phyloP scores from a whole-genome alignment of 2,888 invertebrate species.

The Lepidochitona cinerea region DNA sequence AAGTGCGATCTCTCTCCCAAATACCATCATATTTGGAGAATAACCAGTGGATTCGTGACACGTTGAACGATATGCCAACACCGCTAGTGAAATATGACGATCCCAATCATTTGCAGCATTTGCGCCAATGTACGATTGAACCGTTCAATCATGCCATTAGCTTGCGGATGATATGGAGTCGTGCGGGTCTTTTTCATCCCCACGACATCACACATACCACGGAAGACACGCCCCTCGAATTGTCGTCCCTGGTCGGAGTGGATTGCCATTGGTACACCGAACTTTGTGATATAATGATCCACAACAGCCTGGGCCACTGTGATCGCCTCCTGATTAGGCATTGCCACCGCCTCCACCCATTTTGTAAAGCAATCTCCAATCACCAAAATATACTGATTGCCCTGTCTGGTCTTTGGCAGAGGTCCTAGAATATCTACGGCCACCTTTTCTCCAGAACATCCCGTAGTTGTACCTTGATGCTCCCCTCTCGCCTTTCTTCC shows the following conservation, averaged over 20 bases:
- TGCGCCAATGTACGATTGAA: slow-evolving; percentile 22
- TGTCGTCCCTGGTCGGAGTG: slow-evolving; percentile 30
- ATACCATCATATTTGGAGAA: slow-evolving; percentile 16
- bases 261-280: slow-evolving; percentile 26
- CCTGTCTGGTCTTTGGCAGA: slow-evolving; percentile 19
- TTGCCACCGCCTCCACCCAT: slow-evolving; percentile 27
- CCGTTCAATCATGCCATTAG: slow-evolving; percentile 29
- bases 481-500: slow-evolving; percentile 15
- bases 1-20: slow-evolving; percentile 18
- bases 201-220: slow-evolving; percentile 19
- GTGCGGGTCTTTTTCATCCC: slow-evolving; percentile 30
- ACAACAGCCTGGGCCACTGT: slow-evolving; percentile 26
- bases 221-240: slow-evolving; percentile 24
- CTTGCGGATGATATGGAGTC: slow-evolving; percentile 29
- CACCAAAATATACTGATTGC: slow-evolving; percentile 26
- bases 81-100: slow-evolving; percentile 14
- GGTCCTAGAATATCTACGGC: slow-evolving; percentile 25
- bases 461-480: slow-evolving; percentile 19
- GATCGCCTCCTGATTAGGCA: slow-evolving; percentile 24
- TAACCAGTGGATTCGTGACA: slow-evolving; percentile 20
- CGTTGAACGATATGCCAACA: slow-evolving; percentile 23
- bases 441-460: slow-evolving; percentile 18
- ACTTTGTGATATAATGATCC: slow-evolving; percentile 17
- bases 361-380: slow-evolving; percentile 33
- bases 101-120: slow-evolving; percentile 33